Conservation (phyloP, 2,888 invertebrate genomes). For the Amblyteles armatorius region DNA sequence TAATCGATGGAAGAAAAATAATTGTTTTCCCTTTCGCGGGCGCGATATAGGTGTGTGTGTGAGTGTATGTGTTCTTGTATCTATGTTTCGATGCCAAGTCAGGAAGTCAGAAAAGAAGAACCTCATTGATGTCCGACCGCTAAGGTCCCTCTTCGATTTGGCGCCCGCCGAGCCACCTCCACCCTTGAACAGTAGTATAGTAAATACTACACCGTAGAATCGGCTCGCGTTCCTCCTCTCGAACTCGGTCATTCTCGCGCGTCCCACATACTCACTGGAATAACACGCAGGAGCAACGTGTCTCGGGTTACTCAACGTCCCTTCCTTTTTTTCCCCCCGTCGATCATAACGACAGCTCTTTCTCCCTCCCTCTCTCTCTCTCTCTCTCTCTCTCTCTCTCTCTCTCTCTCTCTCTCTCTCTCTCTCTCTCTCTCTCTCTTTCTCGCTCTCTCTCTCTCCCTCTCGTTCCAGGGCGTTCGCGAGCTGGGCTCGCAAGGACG, state of each 20-base stretch:
- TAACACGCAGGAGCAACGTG: constrained; percentile 67
- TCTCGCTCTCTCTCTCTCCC: no score
- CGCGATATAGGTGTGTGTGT: not conserved
- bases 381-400: constrained; percentile 8
- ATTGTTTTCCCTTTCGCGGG: not conserved
- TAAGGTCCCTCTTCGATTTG: constrained; percentile 71
- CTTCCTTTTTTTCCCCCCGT: constrained; percentile 36
- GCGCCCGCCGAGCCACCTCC: constrained; percentile 33
- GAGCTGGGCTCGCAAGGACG: constrained; percentile 20
- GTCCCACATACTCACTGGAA: constrained; percentile 67
- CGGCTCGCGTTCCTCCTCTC: constrained; percentile 27
- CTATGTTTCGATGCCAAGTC: constrained; percentile 11
- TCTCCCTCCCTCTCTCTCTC: constrained; percentile 6
- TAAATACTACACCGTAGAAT: constrained; percentile 45
- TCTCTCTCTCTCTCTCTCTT: constrained; percentile 10
- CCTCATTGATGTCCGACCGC: constrained; percentile 60
- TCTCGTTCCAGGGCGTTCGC: constrained; percentile 28
- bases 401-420: constrained; percentile 3
- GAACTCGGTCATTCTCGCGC: constrained; percentile 66
- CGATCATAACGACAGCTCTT: constrained; percentile 41
- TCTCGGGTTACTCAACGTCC: constrained; percentile 50
- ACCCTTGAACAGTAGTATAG: constrained; percentile 35
- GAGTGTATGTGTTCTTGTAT: not conserved
- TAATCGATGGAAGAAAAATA: not conserved
- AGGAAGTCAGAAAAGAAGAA: not conserved